phyloP scores from a whole-genome alignment of 2,113 vertebrate genomes.

The human region GRCh38 chr21:28659501-28660000 shows the following conservation, averaged over 20 bases:
- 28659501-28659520: background rate
- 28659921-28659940: background rate
- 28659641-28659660: slow-evolving; percentile 1
- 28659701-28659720: background rate
- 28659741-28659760: background rate
- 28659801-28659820: background rate
- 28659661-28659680: background rate
- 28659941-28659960: background rate
- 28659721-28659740: background rate
- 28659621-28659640: background rate
- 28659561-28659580: background rate
- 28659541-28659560: background rate
- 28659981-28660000: background rate
- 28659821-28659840: background rate
- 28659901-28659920: background rate
- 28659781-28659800: background rate
- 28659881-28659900: background rate
- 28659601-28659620: background rate
- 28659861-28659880: background rate
- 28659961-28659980: background rate
- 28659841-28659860: background rate
- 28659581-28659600: background rate
- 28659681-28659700: background rate
- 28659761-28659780: background rate
- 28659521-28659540: background rate